Base-by-base conservation (phyloP, 2,888 invertebrate genomes). In the Tachina lurida region DNA sequence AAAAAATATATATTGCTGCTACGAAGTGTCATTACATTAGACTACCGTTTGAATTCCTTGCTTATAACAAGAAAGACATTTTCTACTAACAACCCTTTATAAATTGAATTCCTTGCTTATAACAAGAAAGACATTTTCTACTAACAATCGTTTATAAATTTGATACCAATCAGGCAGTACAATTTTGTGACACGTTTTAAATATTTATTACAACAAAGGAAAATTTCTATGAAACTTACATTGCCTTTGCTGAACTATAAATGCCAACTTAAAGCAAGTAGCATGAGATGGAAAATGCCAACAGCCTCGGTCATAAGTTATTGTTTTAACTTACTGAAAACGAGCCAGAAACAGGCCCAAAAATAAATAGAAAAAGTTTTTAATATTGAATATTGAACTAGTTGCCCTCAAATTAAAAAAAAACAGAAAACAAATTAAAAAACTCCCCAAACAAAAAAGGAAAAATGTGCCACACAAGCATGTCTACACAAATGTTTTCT, bases 331-430 rank as follows among this genome's bases (percentile, higher is more conserved):
- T 67, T 74, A 56, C 67, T 45, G 43, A 65, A 56, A 71, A 58
- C 9, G 45, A 75, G 15, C 13, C 17, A 15, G 43, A 41, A 62
- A 52, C 65, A 47, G 19, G 1, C 60, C n/a, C 65, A 80, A 76
- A 75, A 77, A 56, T 68, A 68, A 81, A 84, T 77, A 77, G 62
- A 81, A 81, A 81, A 81, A 84, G 54, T 62, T 58, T 76, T 81
- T 81, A 54, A 73, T 81, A 84, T 84, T 77, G 80, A 84, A 76
- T 84, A 80, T 84, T 76, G 80, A 80, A 80, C 71, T 67, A 63
- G 74, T 78, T 62, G 73, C 41, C 47, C 63, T 54, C 19, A 80
- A 62, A 70, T 49, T 31, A 31, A 56, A 65, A 45, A 56, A 47
- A 49, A 31, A 13, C 12, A 15, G 10, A 31, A 63, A 65, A 47